Evolutionary conservation across 2,888 invertebrate species (phyloP), one percentile per base, ranked within the genome.

Genomic region (Elgonia sp.): DNA sequence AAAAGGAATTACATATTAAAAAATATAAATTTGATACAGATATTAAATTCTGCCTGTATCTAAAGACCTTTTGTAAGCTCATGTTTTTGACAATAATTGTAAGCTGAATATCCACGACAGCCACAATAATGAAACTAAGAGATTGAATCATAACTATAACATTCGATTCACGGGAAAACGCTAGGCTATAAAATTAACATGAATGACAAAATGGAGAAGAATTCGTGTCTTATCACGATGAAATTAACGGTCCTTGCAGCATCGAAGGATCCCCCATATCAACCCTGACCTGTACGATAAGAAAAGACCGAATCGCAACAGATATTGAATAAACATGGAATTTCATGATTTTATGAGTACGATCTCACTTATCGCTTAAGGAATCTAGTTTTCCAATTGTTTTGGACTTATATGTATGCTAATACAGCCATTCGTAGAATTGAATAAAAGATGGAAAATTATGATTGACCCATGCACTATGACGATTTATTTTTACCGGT

Each of bases 251-350:
- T 83, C 86, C 82, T 89, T 67, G 83, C 67, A 60, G 80, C 80
- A 80, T 57, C 60, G 62, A 77, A 88, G 70, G 76, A 86, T 76
- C 86, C 69, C 50, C 55, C 85, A 65, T 80, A 85, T 89, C 84
- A 87, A 79, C 90, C 84, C 89, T 89, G 90, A 91, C 88, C 88
- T 76, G 60, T 50, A 57, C 55, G 89, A 87, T 89, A 88, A 86
- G 88, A 83, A 89, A 76, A 89, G 40, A 89, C 73, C 20, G 72
- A 65, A 84, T 86, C 62, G 81, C 67, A 87, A 86, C 87, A 88
- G 89, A 93, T 94, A 94, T 94, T 94, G 94, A 94, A 94, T 94
- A 94, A 93, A 94, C 94, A 94, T 94, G 92, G 92, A 94, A 93
- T 94, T 93, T 92, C 93, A 93, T 94, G 93, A 94, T 94, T 94